These are phyloP conservation scores for Protaetia brevitarsis DNA, from an alignment of 1,140 invertebrate species.

Conservation along the genomic window DNA sequence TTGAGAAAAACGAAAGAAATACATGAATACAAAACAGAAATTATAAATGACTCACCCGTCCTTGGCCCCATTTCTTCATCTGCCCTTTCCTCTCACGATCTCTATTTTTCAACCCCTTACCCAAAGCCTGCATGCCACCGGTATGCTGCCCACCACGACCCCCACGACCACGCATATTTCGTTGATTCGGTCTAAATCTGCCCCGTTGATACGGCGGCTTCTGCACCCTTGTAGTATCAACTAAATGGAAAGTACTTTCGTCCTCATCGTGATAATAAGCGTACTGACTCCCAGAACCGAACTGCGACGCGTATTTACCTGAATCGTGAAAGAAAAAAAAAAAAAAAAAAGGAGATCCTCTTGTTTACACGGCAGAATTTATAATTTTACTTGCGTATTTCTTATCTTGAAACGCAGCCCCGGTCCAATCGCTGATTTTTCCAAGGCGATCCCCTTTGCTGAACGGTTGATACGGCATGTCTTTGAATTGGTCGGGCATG, in stretches of 20 bases:
- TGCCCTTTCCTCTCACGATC: constrained; percentile 64
- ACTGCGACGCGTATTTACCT: constrained; percentile 96
- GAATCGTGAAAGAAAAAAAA: constrained; percentile 39
- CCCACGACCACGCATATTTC: constrained; percentile 73
- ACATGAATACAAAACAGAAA: neutral
- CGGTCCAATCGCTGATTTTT: constrained; percentile 98
- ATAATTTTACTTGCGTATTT: constrained; percentile 93
- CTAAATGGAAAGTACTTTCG: constrained; percentile 96
- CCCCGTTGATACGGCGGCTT: constrained; percentile 89
- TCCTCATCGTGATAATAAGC: constrained; percentile 98
- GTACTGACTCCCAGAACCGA: constrained; percentile 92
- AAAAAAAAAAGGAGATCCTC: neutral
- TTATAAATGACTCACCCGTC: constrained; percentile 58
- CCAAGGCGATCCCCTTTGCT: constrained; percentile 95
- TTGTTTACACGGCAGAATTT: no score
- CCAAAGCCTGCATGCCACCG: constrained; percentile 65
- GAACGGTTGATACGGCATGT: constrained; percentile 98
- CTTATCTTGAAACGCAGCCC: constrained; percentile 90
- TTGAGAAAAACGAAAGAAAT: no score
- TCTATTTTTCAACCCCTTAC: constrained; percentile 56
- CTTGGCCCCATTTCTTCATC: constrained; percentile 82
- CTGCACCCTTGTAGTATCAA: constrained; percentile 89
- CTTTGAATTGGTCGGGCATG: constrained; percentile 91
- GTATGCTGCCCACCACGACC: constrained; percentile 62
- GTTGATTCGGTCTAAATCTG: constrained; percentile 76